phyloP scores from a whole-genome alignment of 1,140 invertebrate genomes.

The Phymastichus coffea region DNA sequence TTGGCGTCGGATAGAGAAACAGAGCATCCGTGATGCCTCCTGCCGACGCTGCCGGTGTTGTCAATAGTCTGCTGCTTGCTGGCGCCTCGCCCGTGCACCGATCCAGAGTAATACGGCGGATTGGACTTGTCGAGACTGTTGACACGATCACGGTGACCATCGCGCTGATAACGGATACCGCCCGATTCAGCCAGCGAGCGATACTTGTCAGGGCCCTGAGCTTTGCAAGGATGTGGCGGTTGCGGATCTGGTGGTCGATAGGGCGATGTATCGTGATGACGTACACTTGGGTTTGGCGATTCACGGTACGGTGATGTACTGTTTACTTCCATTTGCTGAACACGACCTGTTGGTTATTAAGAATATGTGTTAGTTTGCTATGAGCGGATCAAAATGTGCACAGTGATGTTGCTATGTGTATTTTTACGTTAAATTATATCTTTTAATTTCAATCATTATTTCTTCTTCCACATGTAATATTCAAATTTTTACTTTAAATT shows the following conservation, averaged over 20 bases:
- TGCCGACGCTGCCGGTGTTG: conserved; percentile 49
- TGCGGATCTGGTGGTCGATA: conserved; percentile 45
- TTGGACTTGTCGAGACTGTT: conserved; percentile 53
- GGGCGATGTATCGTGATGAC: conserved; percentile 48
- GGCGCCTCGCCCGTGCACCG: conserved; percentile 40
- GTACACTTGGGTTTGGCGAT: conserved; percentile 44
- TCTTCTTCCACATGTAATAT: too few species aligned
- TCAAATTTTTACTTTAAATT: too few species aligned
- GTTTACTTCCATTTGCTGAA: conserved; percentile 34
- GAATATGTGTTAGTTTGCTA: too few species aligned
- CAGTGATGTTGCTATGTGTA: too few species aligned
- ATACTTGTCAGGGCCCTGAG: conserved; percentile 48
- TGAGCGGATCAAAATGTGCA: too few species aligned
- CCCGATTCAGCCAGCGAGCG: conserved; percentile 45
- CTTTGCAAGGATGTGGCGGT: conserved; percentile 40
- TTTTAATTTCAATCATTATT: too few species aligned
- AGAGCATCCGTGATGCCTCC: conserved; percentile 49
- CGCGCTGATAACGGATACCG: conserved; percentile 36
- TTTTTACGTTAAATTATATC: too few species aligned
- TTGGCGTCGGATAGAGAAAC: conserved; percentile 51
- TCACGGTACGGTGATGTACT: conserved; percentile 49
- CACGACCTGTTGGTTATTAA: background rate
- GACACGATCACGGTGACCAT: conserved; percentile 47
- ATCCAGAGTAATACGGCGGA: conserved; percentile 44
- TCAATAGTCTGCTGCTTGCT: conserved; percentile 38